Conservation (phyloP, 1,140 invertebrate genomes). For the Drosophila cardini region DNA sequence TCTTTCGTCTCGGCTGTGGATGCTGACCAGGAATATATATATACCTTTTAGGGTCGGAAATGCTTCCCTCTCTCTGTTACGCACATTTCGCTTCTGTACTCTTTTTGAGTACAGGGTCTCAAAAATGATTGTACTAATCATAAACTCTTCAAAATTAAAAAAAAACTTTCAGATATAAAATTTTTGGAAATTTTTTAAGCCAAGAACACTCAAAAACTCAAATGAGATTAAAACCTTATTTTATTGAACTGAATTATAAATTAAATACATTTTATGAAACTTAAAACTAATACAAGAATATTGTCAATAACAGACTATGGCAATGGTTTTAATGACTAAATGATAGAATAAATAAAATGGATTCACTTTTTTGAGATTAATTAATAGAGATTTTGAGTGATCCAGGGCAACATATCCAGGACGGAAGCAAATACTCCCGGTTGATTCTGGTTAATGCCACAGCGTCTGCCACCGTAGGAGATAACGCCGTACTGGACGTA, state of each 20-base stretch:
- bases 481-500: slow-evolving; percentile 75
- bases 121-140: too few species aligned
- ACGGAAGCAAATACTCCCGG: slow-evolving; percentile 80
- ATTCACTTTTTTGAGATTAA: not conserved
- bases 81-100: too few species aligned
- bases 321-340: slow-evolving; percentile 52
- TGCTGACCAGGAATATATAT: too few species aligned
- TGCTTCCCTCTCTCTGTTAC: too few species aligned
- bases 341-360: slow-evolving; percentile 24
- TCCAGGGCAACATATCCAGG: slow-evolving; percentile 78
- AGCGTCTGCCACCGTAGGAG: slow-evolving; percentile 60
- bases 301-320: slow-evolving; percentile 44
- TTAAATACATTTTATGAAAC: slow-evolving; percentile 42
- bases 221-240: too few species aligned
- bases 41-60: too few species aligned
- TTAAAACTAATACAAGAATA: slow-evolving; percentile 37
- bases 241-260: slow-evolving; percentile 15
- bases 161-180: too few species aligned
- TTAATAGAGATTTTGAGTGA: slow-evolving; percentile 72
- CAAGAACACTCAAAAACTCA: too few species aligned
- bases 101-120: too few species aligned
- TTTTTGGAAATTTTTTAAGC: too few species aligned
- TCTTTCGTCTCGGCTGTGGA: too few species aligned
- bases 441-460: slow-evolving; percentile 48
- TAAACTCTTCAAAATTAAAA: too few species aligned